Evolutionary conservation across 2,797 vertebrate species (phyloP).

Genomic region (Gymnopithys bicolor): DNA sequence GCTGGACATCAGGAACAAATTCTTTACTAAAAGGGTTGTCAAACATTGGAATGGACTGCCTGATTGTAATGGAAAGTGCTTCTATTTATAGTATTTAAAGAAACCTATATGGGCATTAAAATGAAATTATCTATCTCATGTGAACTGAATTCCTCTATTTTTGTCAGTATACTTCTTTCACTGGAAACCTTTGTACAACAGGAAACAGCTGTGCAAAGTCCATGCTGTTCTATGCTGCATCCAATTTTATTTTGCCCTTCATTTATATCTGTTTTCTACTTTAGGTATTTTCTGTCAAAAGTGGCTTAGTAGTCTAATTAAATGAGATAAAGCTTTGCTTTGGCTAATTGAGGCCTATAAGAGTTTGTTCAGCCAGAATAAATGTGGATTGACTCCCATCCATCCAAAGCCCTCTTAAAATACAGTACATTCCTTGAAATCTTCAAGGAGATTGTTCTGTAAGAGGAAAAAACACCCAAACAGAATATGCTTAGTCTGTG

Average conservation of each 20-base stretch:
- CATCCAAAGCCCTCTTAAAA: background rate
- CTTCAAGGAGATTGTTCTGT: background rate
- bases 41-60: background rate
- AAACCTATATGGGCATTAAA: background rate
- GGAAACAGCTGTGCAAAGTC: background rate
- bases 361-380: background rate
- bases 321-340: slow-evolving; percentile 11
- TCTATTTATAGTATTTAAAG: background rate
- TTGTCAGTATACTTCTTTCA: background rate
- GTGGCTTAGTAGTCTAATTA: slow-evolving; percentile 21
- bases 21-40: background rate
- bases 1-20: background rate
- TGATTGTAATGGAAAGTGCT: background rate
- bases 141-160: background rate
- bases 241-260: background rate
- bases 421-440: background rate
- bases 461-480: background rate
- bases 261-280: background rate
- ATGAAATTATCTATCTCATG: background rate
- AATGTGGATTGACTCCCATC: slow-evolving; percentile 2
- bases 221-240: background rate
- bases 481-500: background rate
- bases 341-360: background rate
- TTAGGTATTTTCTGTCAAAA: slow-evolving; percentile 1
- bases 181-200: background rate